Evolutionary conservation across 2,888 invertebrate genomes (phyloP), one percentile per base, ranked within the genome.

Genomic region (Polydrusus pterygomalis): DNA sequence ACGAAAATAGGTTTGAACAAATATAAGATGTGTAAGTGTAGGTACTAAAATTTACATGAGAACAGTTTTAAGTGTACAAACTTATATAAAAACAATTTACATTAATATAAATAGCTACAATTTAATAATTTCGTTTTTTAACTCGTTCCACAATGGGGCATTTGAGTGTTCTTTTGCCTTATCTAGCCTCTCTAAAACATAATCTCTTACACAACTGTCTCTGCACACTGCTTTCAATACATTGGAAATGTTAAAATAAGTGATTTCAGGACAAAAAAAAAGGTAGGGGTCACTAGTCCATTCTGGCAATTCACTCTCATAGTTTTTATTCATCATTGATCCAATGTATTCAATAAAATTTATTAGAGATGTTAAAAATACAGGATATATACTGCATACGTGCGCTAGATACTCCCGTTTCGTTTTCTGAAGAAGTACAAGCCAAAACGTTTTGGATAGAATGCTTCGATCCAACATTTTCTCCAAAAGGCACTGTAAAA

Each of bases 191-290:
- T 87, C 84, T 47, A 88, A 82, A 80, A 91, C 89, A 71, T 86
- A 84, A 18, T 87, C 81, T 80, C 91, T 81, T 70, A 82, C 75
- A 78, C 81, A 81, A 81, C 77, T 86, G 78, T 85, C 87, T 64
- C 83, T 82, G 77, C 88, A 87, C 34, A 92, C 85, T 74, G 80
- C 86, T 80, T 86, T 86, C 0, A 91, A 85, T 43, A 90, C 82
- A 40, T 81, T 80, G 1, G 88, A 82, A 70, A 93, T 84, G 81
- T 91, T 89, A 0, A 87, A 85, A 82, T 90, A 90, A 74, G 88
- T 87, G 34, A 93, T 85, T 78, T 90, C 89, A 68, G 86, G 85
- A 80, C 85, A 88, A 74, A 85, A 78, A 34, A 83, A 84, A 60
- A 81, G 79, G 68, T 75, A 78, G 11, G 80, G 78, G 78, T 88